Conservation (phyloP, 2,888 invertebrate species). For the Ryuthela nishihirai region DNA sequence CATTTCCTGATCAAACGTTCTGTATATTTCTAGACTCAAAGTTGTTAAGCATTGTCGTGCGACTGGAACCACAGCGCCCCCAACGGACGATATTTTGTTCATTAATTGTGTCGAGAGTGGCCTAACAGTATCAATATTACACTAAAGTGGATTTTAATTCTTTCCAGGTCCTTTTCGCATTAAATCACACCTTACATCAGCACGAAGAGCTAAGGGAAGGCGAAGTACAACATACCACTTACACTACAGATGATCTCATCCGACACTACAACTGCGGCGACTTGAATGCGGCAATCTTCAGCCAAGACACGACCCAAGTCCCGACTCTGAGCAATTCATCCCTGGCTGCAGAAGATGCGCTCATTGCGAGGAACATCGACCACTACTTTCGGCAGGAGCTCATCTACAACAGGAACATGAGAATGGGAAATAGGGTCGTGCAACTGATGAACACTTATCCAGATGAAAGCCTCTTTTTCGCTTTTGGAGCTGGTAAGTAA, state of each 20-base stretch:
- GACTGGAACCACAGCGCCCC: too few relatives aligned
- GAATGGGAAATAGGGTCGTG: slow-evolving; percentile 55
- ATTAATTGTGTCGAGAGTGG: too few relatives aligned
- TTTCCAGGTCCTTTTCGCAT: slow-evolving; percentile 55
- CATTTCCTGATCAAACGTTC: too few relatives aligned
- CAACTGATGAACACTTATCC: slow-evolving; percentile 52
- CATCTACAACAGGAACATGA: slow-evolving; percentile 54
- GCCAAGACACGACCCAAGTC: slow-evolving; percentile 48
- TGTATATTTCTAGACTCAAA: too few relatives aligned
- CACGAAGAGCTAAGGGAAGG: slow-evolving; percentile 49
- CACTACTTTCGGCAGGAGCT: slow-evolving; percentile 55
- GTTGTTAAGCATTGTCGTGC: too few relatives aligned
- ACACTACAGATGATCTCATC: slow-evolving; percentile 52
- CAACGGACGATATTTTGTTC: too few relatives aligned
- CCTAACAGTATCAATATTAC: too few relatives aligned
- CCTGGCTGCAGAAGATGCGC: slow-evolving; percentile 36
- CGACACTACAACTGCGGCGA: slow-evolving; percentile 55
- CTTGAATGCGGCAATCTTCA: slow-evolving; percentile 52
- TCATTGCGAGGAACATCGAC: slow-evolving; percentile 50
- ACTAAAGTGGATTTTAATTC: too few relatives aligned
- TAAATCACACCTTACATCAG: slow-evolving; percentile 53
- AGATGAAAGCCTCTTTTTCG: slow-evolving; percentile 55
- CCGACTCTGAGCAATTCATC: slow-evolving; percentile 43
- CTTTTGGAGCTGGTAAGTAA: slow-evolving; percentile 55
- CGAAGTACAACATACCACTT: slow-evolving; percentile 36